Evolutionary conservation across 2,797 vertebrate species (phyloP), one percentile per base, ranked within the genome.

Genomic region (Silurus aristotelis): DNA sequence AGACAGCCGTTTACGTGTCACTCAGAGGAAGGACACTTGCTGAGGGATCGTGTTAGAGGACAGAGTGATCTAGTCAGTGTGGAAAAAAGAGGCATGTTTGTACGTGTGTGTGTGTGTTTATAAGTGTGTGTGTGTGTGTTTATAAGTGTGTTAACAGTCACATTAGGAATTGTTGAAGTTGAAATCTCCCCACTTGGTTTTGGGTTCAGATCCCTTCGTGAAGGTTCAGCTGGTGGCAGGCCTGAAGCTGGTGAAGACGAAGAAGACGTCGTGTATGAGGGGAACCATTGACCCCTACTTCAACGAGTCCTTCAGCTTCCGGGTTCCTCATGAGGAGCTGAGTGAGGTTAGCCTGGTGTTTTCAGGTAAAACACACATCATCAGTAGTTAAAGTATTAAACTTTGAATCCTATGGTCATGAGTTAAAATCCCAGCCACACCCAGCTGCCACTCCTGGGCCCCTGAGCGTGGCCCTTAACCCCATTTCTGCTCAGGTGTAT

Each of bases 261-360:
- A 97, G 93, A 97, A 96, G 93, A 97, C 96, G 0, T 96, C 96
- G 60, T 97, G 95, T 89, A 95, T 97, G 94, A 92, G 93, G 78
- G 96, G 95, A n/a, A 97, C 97, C 0, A 97, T 97, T 1, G 96
- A 97, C 95, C 97, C 86, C 63, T 96, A 96, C 93, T 97, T 96
- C 93, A 97, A 97, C 0, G 96, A 97, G 88, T 96, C 96, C 84
- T 97, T 97, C 91, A 97, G 96, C 88, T 97, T 97, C 93, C 96
- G 96, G 87, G 97, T 97, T 14, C 94, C 94, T 0, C 96, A 95
- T 67, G 96, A 97, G 84, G 96, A 96, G 83, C 87, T 97, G 84
- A 95, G 95, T 89, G 96, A 96, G 0, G 95, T 96, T 90, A 97
- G 97, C 93, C 92, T 97, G 6, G 97, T 97, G 80, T 97, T 97